phyloP scores from a whole-genome alignment of 2,888 invertebrate genomes.

The Euclidia mi region DNA sequence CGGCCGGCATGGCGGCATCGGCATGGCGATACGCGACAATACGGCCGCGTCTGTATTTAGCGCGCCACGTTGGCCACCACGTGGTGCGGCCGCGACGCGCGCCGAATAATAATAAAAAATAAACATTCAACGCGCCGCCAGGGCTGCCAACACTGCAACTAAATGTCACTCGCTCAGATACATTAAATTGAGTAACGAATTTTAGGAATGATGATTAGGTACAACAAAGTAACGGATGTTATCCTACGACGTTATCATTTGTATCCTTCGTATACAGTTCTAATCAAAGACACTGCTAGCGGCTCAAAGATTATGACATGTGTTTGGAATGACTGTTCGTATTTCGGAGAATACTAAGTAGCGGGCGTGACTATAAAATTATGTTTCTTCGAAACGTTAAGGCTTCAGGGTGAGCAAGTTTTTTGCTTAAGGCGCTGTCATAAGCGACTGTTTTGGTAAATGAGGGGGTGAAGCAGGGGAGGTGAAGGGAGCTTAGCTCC shows the following conservation, averaged over 20 bases:
- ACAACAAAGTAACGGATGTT: constrained; percentile 1
- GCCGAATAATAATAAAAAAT: constrained; percentile 60
- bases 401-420: background rate
- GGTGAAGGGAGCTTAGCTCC: too few relatives aligned
- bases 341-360: constrained; percentile 6
- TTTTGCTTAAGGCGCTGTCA: background rate
- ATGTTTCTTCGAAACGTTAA: constrained; percentile 1
- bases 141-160: constrained; percentile 44
- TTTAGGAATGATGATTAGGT: background rate
- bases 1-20: too few relatives aligned
- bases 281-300: background rate
- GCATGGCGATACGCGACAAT: constrained; percentile 51
- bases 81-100: constrained; percentile 53
- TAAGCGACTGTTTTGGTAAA: too few relatives aligned
- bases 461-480: too few relatives aligned
- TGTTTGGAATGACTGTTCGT: constrained; percentile 5
- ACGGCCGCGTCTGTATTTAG: constrained; percentile 53
- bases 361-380: constrained; percentile 5
- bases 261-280: background rate
- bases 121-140: constrained; percentile 55
- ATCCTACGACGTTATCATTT: constrained; percentile 1
- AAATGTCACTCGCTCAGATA: constrained; percentile 15
- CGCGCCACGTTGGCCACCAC: constrained; percentile 54
- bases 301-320: background rate
- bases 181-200: constrained; percentile 1